These are phyloP conservation scores for Nebria brevicollis DNA, from an alignment of 2,888 invertebrate genomes.

Conservation along the genomic window DNA sequence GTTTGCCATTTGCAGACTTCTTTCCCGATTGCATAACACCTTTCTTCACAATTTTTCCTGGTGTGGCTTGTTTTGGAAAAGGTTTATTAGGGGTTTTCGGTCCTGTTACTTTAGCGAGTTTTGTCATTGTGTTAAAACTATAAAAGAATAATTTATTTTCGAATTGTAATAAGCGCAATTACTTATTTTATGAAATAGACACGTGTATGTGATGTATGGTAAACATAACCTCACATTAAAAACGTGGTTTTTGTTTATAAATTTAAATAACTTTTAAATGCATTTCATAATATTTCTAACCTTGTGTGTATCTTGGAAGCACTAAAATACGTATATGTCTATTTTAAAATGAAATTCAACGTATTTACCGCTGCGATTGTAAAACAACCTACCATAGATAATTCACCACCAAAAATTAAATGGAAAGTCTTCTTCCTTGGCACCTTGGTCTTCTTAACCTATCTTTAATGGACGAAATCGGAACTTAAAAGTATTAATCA, in stretches of 20 bases:
- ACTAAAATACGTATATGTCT: not conserved
- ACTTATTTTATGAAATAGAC: too few relatives aligned
- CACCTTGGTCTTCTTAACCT: too few relatives aligned
- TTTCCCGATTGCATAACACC: constrained; percentile 68
- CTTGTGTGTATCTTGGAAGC: not conserved
- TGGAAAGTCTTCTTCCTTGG: too few relatives aligned
- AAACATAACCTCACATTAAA: not conserved
- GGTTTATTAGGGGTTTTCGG: constrained; percentile 79
- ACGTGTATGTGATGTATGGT: too few relatives aligned
- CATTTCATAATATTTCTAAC: not conserved
- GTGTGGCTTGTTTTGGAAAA: constrained; percentile 74
- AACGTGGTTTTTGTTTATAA: not conserved
- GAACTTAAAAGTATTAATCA: too few relatives aligned
- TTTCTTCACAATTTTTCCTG: constrained; percentile 78
- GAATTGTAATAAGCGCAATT: too few relatives aligned
- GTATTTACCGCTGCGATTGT: not conserved
- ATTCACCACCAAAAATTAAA: too few relatives aligned
- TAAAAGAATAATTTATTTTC: not conserved
- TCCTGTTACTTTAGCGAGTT: constrained; percentile 79
- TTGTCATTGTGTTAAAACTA: constrained; percentile 68
- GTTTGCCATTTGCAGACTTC: constrained; percentile 62
- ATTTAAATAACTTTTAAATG: not conserved
- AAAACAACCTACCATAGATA: too few relatives aligned
- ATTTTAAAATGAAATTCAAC: not conserved
- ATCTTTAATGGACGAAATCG: too few relatives aligned